Base-by-base conservation (phyloP, 2,797 vertebrate species). In the Selene dorsalis region DNA sequence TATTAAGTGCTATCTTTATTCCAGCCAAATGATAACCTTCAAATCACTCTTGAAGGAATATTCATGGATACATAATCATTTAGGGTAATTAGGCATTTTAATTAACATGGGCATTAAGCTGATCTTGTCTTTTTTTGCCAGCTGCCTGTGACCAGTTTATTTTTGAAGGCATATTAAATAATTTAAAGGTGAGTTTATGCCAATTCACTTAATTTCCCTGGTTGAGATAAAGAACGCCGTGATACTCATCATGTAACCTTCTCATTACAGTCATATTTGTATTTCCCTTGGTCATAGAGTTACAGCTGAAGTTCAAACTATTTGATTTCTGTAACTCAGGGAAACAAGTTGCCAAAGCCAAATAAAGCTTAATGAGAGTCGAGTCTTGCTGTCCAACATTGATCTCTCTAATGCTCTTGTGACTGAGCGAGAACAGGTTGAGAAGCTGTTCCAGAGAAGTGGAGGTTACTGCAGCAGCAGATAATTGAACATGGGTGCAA, bases 21-120 rank as follows among this genome's bases (percentile, higher is more conserved):
- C 75, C 2, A n/a, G 72, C 73, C 75, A 85, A 90, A 86, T 60
- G 80, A 86, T 75, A 92, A 87, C 87, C 85, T 91, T 89, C 85
- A 89, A 84, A 87, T 72, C 62, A 41, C 74, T 84, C 81, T 76
- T 60, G 0, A 59, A 73, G 80, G 88, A 85, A 86, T 83, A 84
- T 89, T 88, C 87, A 89, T 76, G 58, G 79, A 28, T 74, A 75
- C 81, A 84, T 84, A 84, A 86, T 79, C 73, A 87, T 84, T 84
- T 71, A 75, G 38, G 64, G 55, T 61, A 80, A 87, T 89, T 83
- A 77, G 39, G 53, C n/a, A 69, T 81, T 92, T 77, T 80, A 88
- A 91, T 87, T 82, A 86, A 84, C 47, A 47, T 47, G 65, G 68
- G 73, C 50, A 82, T 77, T 84, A 71, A 77, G 70, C 72, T 83